Percentiles rank a stretch among this genome's conserved stretches.
These are phyloP conservation scores for Passer montanus DNA, from an alignment of 2,113 vertebrate species.

Conservation along the genomic window DNA sequence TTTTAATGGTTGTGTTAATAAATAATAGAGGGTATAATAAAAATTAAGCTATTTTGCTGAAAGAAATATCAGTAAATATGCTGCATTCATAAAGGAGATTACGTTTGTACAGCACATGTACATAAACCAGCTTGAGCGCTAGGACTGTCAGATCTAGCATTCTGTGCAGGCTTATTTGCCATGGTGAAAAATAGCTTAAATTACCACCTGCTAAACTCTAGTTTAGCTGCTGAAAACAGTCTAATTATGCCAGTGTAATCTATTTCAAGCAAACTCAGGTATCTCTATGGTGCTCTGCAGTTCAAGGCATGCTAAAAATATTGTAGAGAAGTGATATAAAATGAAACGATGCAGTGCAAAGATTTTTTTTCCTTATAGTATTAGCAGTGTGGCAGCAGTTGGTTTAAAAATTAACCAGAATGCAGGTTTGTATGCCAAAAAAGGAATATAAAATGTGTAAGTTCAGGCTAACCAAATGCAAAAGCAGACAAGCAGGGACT, in stretches of 20 bases:
- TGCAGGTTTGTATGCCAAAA: neutral
- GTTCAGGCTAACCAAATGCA: neutral
- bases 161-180: constrained; percentile 40
- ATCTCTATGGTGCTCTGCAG: neutral
- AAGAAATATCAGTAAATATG: constrained; percentile 14
- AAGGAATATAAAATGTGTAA: neutral
- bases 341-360: neutral
- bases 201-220: constrained; percentile 32
- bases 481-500: constrained; percentile 15
- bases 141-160: neutral
- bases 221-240: constrained; percentile 35
- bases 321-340: neutral
- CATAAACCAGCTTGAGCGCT: neutral
- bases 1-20: constrained; percentile 48
- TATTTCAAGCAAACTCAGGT: constrained; percentile 11
- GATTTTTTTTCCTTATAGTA: neutral
- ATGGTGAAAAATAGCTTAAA: constrained; percentile 52
- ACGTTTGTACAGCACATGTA: neutral
- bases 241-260: constrained; percentile 16
- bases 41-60: constrained; percentile 39
- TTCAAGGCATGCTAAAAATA: constrained; percentile 9
- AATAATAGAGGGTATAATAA: constrained; percentile 36
- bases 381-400: neutral
- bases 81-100: constrained; percentile 4
- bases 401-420: constrained; percentile 28